Evolutionary conservation across 2,113 vertebrate genomes (phyloP).

Genomic region (Antennarius striatus): DNA sequence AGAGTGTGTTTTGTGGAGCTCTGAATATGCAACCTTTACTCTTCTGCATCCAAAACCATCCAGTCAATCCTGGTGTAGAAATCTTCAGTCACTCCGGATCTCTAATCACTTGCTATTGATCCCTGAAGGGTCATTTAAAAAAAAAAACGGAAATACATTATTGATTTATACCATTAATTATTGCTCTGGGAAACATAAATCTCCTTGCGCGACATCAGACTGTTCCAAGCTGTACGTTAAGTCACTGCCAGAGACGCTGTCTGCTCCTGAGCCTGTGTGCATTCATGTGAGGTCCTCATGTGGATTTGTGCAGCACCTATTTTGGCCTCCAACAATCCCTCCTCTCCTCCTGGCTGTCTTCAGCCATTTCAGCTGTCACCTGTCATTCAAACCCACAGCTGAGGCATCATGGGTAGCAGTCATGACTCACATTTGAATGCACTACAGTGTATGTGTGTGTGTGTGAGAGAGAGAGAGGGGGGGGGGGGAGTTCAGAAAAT

Average conservation of each 20-base stretch:
- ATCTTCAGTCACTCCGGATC: conserved; percentile 16
- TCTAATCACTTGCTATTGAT: conserved; percentile 13
- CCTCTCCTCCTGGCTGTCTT: conserved; percentile 20
- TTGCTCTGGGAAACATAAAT: conserved; percentile 31
- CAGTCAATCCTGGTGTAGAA: conserved; percentile 8
- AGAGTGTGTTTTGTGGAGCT: background rate
- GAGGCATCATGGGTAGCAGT: conserved; percentile 49
- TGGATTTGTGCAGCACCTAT: background rate
- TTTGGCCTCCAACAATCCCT: background rate
- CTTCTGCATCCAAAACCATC: background rate
- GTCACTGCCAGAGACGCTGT: background rate
- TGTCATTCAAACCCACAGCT: conserved; percentile 39
- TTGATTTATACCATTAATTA: conserved; percentile 51
- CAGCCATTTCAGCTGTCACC: conserved; percentile 27
- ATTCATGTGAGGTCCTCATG: no score
- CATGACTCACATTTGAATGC: conserved; percentile 37
- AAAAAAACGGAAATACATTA: conserved; percentile 36
- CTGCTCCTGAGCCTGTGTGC: no score
- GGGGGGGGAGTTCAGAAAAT: conserved; percentile 26
- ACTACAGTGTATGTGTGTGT: conserved; percentile 42
- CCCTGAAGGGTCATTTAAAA: conserved; percentile 22
- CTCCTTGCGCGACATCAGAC: conserved; percentile 2
- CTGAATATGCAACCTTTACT: background rate
- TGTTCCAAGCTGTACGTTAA: background rate
- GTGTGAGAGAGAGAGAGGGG: conserved; percentile 11